Evolutionary conservation across 1,140 invertebrate species (phyloP), one percentile per base, ranked within the genome.

Genomic region (Ladona fulva): DNA sequence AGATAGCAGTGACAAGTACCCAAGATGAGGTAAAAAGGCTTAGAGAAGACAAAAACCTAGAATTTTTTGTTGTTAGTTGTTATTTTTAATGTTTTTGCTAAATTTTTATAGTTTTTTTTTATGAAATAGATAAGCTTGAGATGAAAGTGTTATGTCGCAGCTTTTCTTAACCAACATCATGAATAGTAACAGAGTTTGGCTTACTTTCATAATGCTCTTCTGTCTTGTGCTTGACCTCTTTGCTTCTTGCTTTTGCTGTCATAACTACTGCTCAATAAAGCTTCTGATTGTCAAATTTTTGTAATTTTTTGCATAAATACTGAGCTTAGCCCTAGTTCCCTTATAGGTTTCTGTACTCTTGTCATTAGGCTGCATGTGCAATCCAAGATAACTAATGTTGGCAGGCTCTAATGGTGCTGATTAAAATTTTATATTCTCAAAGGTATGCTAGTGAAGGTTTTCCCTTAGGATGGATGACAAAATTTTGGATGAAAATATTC

Each of bases 11-110:
- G 14, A 66, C 52, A 66, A 66, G 52, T 66, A 66, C 14, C 52
- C 52, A 66, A 66, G 52, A 66, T 66, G 52, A 66, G 52, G 52
- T 66, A 66, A 66, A 66, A 22, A 66, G n/a, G 14, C 52, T 66
- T 16, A 66, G 14, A 19, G 52, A 66, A 66, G 52, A 66, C 8
- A 37, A 37, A 66, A 66, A 66, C 52, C n/a, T 19, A 6, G 52
- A 66, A 66, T 66, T 19, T 66, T 66, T 66, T 22, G n/a, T 66
- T 66, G 52, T 66, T 22, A 66, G 52, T 66, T 66, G n/a, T 22
- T 66, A 66, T 66, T 66, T 66, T 66, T 66, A 12, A 66, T 66
- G 12, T 66, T 66, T 66, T 66, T 66, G n/a, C 52, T 6, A 66
- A 66, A 6, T 37, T 37, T 37, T 37, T 37, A 66, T 66, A 22